Evolutionary conservation across 2,113 vertebrate species (phyloP).

Genomic region (Nothobranchius furzeri): DNA sequence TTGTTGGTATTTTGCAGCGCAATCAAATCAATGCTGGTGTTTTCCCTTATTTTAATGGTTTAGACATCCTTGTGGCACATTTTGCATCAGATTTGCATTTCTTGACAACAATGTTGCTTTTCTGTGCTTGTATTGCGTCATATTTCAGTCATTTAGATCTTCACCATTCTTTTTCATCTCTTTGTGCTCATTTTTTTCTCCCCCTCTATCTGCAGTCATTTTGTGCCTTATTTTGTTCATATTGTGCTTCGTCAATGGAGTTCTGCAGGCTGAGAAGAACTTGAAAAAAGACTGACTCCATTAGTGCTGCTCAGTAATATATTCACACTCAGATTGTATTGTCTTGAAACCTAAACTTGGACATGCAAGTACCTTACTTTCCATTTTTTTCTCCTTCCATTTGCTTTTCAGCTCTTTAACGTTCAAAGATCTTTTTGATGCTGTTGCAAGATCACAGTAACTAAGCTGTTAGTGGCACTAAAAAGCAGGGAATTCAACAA

Average conservation of each 20-base stretch:
- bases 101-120: background rate
- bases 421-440: constrained; percentile 8
- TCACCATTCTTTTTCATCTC: background rate
- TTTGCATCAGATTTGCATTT: background rate
- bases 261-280: constrained; percentile 1
- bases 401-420: background rate
- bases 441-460: background rate
- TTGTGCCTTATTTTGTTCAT: background rate
- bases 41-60: background rate
- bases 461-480: background rate
- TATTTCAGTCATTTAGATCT: background rate
- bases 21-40: background rate
- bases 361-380: background rate
- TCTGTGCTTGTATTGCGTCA: background rate
- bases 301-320: background rate
- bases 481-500: background rate
- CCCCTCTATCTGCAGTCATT: background rate
- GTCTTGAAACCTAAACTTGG: constrained; percentile 2
- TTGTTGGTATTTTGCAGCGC: background rate
- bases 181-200: background rate
- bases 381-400: background rate
- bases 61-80: background rate
- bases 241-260: background rate
- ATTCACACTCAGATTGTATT: background rate
- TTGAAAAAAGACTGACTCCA: background rate